Evolutionary conservation across 2,888 invertebrate genomes (phyloP), one percentile per base, ranked within the genome.

Genomic region (Lycocerus yunnanus): DNA sequence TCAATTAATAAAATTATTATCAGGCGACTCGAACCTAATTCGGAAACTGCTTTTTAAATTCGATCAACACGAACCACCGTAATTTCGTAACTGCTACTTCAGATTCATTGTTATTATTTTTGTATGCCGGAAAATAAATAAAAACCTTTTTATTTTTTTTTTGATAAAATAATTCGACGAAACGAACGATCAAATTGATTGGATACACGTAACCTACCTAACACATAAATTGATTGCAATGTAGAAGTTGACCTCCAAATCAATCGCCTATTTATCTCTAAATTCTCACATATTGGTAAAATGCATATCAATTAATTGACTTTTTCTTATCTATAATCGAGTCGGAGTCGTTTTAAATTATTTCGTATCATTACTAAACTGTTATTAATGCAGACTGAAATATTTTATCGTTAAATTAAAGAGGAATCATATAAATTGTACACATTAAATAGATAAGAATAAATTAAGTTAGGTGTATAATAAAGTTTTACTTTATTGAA

Each of bases 291-390:
- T 43, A 43, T 43, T 43, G 43, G 43, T 71, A 59, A 71, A n/a
- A 71, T 66, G 66, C 59, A 66, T 71, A 71, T 71, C 66, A 67
- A 65, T 43, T 43, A 71, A 71, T 71, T 71, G 71, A 59, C 20
- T 66, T 59, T 66, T 66, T 71, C 71, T 71, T 71, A 71, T 71
- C 66, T 43, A 43, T 43, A 43, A 43, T 43, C 43, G 43, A 63
- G 63, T 69, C 27, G 27, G 20, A 69, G 63, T 63, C 69, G 63
- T 43, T 69, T 69, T 69, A 60, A 15, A 69, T 69, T 69, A 63
- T 43, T 16, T 58, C 43, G 43, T 43, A 43, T 43, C 43, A n/a
- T 43, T n/a, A 43, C 43, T 43, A 43, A 43, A 43, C 43, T 43
- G 43, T 43, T 43, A 43, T 43, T 43, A 43, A 43, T 43, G 43